A percentile compares a stretch with the other conserved stretches of the same genome.
These are phyloP conservation scores for Manacus vitellinus DNA, from an alignment of 2,113 vertebrate species.

Conservation along the genomic window DNA sequence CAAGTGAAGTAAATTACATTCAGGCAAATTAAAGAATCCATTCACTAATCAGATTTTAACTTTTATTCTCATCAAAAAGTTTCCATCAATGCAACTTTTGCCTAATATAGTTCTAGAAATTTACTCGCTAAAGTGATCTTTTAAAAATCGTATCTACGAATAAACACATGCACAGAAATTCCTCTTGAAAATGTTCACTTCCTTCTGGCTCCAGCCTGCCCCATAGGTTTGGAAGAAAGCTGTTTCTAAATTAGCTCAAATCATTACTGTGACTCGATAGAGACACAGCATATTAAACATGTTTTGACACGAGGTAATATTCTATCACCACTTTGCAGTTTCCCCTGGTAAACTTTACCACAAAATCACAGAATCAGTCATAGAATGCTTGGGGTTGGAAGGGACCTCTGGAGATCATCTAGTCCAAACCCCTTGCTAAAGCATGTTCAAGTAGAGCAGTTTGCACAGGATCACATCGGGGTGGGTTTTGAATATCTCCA, in stretches of 20 bases:
- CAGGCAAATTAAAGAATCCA: conserved; percentile 16
- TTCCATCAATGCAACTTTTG: background rate
- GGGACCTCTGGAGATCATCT: background rate
- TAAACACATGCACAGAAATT: background rate
- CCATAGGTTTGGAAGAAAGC: background rate
- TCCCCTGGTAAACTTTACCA: background rate
- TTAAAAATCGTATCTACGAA: background rate
- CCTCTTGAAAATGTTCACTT: background rate
- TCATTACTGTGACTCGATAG: background rate
- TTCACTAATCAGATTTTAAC: background rate
- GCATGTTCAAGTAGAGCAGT: background rate
- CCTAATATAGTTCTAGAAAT: background rate
- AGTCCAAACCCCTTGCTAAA: background rate
- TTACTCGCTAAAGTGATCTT: background rate
- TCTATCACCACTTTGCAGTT: background rate
- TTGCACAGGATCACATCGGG: background rate
- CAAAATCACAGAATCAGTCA: background rate
- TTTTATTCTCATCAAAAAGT: background rate
- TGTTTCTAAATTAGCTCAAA: background rate
- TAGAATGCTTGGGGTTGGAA: background rate
- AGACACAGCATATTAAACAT: background rate
- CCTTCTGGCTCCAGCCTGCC: background rate
- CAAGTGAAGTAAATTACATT: background rate
- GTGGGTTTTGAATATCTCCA: background rate
- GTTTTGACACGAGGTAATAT: background rate